Conservation (phyloP, 2,113 vertebrate species). For the Dicrurus megarhynchus region DNA sequence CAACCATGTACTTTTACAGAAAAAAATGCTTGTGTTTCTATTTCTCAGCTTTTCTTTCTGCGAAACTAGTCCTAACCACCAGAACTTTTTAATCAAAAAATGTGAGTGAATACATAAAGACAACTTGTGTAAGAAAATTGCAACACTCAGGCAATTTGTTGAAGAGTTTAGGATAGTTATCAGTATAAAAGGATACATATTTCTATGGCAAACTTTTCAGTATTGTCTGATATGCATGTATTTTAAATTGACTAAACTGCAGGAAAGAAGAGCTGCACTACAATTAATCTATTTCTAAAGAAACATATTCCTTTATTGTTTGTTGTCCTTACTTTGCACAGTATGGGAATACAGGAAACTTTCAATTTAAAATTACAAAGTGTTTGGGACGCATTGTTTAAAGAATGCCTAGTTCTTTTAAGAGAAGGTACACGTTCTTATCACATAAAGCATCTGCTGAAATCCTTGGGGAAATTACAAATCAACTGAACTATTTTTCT, state of each 20-base stretch:
- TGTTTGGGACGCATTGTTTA: background rate
- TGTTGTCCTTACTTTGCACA: background rate
- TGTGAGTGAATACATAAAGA: background rate
- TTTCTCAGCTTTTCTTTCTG: background rate
- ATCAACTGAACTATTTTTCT: background rate
- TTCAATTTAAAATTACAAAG: conserved; percentile 23
- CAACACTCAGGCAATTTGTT: background rate
- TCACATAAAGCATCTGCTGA: background rate
- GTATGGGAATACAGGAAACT: background rate
- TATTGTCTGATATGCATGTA: background rate
- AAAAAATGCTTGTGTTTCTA: background rate
- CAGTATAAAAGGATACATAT: background rate
- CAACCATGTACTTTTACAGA: background rate
- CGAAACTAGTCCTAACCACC: background rate
- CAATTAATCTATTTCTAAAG: conserved; percentile 3
- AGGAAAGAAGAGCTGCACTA: background rate
- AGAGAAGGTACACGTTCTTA: conserved; percentile 25
- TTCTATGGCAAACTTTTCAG: background rate
- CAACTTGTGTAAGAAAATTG: background rate
- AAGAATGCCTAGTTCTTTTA: background rate
- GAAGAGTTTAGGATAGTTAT: background rate
- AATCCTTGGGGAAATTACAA: conserved; percentile 23
- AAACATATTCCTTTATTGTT: background rate
- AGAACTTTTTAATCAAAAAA: background rate
- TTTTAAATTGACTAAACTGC: background rate